A percentile compares a stretch with the other conserved stretches of the same genome.
These are phyloP conservation scores for Mythimna impura DNA, from an alignment of 2,888 invertebrate genomes.

Conservation along the genomic window DNA sequence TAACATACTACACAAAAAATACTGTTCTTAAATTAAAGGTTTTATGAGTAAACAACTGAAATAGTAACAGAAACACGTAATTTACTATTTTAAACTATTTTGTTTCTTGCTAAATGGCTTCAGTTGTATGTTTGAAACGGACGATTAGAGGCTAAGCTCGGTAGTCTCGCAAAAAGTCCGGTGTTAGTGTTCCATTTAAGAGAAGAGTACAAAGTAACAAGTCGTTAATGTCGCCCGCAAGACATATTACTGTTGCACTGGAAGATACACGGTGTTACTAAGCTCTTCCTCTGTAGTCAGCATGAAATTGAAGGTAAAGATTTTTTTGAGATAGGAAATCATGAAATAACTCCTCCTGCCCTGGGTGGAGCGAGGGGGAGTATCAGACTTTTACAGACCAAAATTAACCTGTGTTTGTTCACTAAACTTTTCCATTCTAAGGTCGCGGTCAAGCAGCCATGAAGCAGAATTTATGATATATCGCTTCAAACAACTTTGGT, in stretches of 20 bases:
- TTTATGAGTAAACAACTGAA: no score
- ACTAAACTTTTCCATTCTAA: no score
- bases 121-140: not conserved
- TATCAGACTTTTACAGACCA: no score
- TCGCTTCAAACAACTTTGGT: no score
- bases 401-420: no score
- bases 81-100: not conserved
- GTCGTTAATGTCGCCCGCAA: constrained; percentile 48
- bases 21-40: no score
- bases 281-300: not conserved
- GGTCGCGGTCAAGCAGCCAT: no score
- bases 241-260: constrained; percentile 39
- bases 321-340: no score
- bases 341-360: no score
- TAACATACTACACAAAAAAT: no score
- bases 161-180: constrained; percentile 11
- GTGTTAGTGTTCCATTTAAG: constrained; percentile 41
- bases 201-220: constrained; percentile 42
- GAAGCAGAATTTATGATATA: no score
- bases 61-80: not conserved
- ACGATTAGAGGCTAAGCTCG: constrained; percentile 13
- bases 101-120: not conserved
- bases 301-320: not conserved
- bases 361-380: no score
- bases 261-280: not conserved